Conservation (phyloP, 2,113 vertebrate genomes). For the Girardinichthys multiradiatus region DNA sequence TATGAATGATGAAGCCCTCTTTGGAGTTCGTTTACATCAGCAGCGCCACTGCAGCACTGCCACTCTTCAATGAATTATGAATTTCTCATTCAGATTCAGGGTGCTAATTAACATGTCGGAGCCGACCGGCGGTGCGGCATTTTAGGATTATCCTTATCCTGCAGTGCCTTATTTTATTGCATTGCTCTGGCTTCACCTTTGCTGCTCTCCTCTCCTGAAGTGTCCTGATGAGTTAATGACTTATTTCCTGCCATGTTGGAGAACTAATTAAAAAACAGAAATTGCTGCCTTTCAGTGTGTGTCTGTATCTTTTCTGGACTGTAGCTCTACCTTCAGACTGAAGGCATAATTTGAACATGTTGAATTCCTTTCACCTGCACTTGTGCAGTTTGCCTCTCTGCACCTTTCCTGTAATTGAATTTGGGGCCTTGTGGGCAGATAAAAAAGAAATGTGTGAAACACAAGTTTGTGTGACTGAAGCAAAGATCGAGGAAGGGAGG, state of each 20-base stretch:
- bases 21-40: conserved; percentile 33
- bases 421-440: conserved; percentile 56
- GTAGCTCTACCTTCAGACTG: background rate
- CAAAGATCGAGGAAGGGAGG: conserved; percentile 2
- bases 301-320: conserved; percentile 1
- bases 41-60: conserved; percentile 38
- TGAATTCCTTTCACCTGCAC: conserved; percentile 55
- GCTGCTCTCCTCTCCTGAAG: conserved; percentile 16
- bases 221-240: conserved; percentile 16
- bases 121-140: conserved; percentile 28
- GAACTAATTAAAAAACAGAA: conserved; percentile 39
- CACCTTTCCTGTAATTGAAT: conserved; percentile 72
- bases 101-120: conserved; percentile 69
- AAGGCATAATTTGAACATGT: conserved; percentile 44
- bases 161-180: conserved; percentile 28
- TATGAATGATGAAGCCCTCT: conserved; percentile 43
- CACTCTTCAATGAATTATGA: conserved; percentile 70
- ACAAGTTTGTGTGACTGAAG: conserved; percentile 51
- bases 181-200: conserved; percentile 43
- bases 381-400: conserved; percentile 47
- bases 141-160: conserved; percentile 51
- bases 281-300: conserved; percentile 10
- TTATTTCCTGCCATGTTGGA: conserved; percentile 16
- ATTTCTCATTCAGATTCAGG: conserved; percentile 73
- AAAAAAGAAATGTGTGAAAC: conserved; percentile 52